Percentiles rank a stretch among this genome's conserved stretches.
Evolutionary conservation across 2,888 invertebrate species (phyloP).

Genomic region (Catotricha subobsoleta): DNA sequence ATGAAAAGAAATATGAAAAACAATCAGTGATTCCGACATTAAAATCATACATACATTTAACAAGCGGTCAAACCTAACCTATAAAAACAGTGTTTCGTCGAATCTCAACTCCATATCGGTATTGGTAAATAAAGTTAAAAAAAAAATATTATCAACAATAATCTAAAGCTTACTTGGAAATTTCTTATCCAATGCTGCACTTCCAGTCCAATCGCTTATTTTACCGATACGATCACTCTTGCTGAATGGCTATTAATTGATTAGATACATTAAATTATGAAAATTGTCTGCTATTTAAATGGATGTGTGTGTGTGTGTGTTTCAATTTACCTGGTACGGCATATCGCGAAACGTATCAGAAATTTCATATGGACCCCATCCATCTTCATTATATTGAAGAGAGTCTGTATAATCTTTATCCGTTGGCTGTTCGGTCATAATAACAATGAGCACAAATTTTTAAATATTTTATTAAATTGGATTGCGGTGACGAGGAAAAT

Average conservation of each 20-base stretch:
- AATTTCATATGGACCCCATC: slow-evolving; percentile 95
- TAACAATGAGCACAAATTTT: not conserved
- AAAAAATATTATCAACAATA: not conserved
- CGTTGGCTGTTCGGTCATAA: not conserved
- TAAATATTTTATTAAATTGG: slow-evolving; percentile 1
- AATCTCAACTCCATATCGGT: not conserved
- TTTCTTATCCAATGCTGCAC: slow-evolving; percentile 81
- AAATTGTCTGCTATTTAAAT: not conserved
- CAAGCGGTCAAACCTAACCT: not conserved
- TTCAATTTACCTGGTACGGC: slow-evolving; percentile 16
- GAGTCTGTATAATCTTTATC: not conserved
- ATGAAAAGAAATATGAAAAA: too few species aligned
- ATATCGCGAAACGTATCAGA: slow-evolving; percentile 89
- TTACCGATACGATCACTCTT: slow-evolving; percentile 97
- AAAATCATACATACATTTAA: too few species aligned
- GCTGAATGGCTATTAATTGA: slow-evolving; percentile 54
- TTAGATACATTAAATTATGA: slow-evolving; percentile 60
- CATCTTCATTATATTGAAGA: slow-evolving; percentile 30
- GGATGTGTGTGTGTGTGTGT: not conserved
- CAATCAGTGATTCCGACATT: too few species aligned
- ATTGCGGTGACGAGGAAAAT: not conserved
- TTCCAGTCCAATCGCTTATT: slow-evolving; percentile 97
- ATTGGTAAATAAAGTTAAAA: slow-evolving; percentile 3
- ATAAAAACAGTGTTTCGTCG: not conserved
- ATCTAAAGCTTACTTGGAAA: slow-evolving; percentile 54